Base-by-base conservation (phyloP, 2,888 invertebrate genomes). In the Luperina nickerlii region DNA sequence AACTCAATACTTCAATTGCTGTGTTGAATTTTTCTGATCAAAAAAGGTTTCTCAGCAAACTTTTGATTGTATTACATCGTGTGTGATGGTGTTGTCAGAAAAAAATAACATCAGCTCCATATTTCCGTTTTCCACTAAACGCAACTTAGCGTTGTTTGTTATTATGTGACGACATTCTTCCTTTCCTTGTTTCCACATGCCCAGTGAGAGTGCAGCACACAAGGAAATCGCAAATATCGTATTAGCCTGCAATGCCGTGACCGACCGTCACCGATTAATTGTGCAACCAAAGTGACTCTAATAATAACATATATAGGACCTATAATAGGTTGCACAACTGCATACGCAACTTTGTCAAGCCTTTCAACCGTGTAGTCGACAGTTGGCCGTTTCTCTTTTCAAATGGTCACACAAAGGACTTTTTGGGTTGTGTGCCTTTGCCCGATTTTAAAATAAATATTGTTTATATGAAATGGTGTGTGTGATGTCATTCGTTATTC, bases 171-270 rank as follows among this genome's bases (percentile, higher is more conserved):
- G 80, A 86, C 70, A 88, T 79, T 70, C 73, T 87, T 87, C 83
- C 79, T 85, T 83, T 75, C 83, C 77, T 79, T 75, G 66, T 88
- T 85, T 84, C 87, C 89, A 88, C 85, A 88, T 89, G 75, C 72
- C 74, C 72, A 86, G 90, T 87, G 83, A 89, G 89, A 90, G 89
- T 88, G 74, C 70, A n/a, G 38, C 68, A 69, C 65, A 88, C 81
- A 66, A 89, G 90, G 90, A 90, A 90, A 86, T 88, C 81, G 78
- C 88, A 71, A 88, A 87, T 88, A 87, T 84, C 79, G 77, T 85
- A 88, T 89, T 83, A 88, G 79, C 68, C 85, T 79, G 81, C 81
- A 87, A 57, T 84, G 81, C 89, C 90, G 89, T 89, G 89, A 87
- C 90, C 78, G 76, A 75, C 79, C 75, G 74, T 78, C 87, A 84